These are phyloP conservation scores for Monopterus albus DNA, from an alignment of 2,113 vertebrate genomes.

Conservation along the genomic window DNA sequence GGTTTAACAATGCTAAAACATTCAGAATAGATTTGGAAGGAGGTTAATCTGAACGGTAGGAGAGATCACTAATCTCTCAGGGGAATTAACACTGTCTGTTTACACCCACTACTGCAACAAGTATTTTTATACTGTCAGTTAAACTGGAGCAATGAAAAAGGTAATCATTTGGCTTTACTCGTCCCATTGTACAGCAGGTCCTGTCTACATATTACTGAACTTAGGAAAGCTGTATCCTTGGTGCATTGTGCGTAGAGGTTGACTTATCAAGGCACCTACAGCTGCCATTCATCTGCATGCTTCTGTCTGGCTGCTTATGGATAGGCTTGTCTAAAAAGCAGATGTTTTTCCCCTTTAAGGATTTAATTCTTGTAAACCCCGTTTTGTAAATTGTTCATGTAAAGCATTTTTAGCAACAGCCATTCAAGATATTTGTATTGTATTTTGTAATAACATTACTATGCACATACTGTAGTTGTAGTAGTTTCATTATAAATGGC, in stretches of 20 bases:
- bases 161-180: neutral
- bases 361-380: too few relatives aligned
- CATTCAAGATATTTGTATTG: too few relatives aligned
- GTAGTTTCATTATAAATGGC: too few relatives aligned
- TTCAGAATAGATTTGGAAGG: neutral
- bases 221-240: neutral
- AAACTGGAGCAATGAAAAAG: neutral
- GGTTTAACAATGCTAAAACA: conserved; percentile 10
- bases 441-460: too few relatives aligned
- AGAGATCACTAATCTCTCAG: neutral
- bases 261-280: neutral
- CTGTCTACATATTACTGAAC: neutral
- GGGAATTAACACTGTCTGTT: conserved; percentile 2
- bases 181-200: too few relatives aligned
- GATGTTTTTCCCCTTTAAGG: too few relatives aligned
- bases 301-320: neutral
- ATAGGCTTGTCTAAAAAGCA: neutral
- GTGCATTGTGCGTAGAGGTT: neutral
- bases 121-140: conserved; percentile 4
- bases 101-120: neutral
- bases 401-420: too few relatives aligned
- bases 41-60: conserved; percentile 13
- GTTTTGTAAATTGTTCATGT: too few relatives aligned
- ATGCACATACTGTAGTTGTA: too few relatives aligned
- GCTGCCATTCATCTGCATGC: neutral